phyloP scores from a whole-genome alignment of 2,113 vertebrate genomes.

The Blennius ocellaris region DNA sequence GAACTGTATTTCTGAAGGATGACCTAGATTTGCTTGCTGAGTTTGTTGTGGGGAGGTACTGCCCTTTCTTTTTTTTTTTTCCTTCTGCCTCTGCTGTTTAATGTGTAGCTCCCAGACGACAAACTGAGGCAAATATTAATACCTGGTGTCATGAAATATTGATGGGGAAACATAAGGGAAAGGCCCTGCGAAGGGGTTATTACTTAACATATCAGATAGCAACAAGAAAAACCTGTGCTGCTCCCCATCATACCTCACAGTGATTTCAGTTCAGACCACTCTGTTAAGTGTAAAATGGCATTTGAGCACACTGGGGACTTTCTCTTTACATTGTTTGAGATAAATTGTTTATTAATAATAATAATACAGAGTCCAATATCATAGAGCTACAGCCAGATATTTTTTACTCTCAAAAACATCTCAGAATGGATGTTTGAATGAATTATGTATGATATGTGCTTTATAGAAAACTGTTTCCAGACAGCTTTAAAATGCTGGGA shows the following conservation, averaged over 20 bases:
- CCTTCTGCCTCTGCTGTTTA: constrained; percentile 57
- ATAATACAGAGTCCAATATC: constrained; percentile 1
- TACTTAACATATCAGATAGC: constrained; percentile 51
- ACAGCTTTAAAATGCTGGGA: background rate
- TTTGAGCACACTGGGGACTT: constrained; percentile 17
- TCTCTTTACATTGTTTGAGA: constrained; percentile 4
- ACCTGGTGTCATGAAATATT: constrained; percentile 72
- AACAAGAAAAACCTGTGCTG: constrained; percentile 38
- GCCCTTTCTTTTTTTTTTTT: constrained; percentile 58
- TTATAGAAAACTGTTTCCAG: background rate
- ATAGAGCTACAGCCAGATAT: background rate
- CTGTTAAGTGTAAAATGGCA: constrained; percentile 36
- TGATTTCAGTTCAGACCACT: constrained; percentile 35
- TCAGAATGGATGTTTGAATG: background rate
- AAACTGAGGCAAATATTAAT: constrained; percentile 78
- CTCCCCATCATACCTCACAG: constrained; percentile 1
- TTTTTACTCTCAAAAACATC: background rate
- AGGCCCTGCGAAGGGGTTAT: constrained; percentile 53
- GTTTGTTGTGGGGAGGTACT: constrained; percentile 62
- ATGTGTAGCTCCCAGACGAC: constrained; percentile 68
- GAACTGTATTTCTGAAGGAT: constrained; percentile 67
- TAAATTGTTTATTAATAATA: constrained; percentile 18
- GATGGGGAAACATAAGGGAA: constrained; percentile 66
- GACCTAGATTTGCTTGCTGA: constrained; percentile 76
- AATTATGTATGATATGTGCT: background rate